Conservation (phyloP, 2,888 invertebrate species). For the Lepidocyrtoides sp. region DNA sequence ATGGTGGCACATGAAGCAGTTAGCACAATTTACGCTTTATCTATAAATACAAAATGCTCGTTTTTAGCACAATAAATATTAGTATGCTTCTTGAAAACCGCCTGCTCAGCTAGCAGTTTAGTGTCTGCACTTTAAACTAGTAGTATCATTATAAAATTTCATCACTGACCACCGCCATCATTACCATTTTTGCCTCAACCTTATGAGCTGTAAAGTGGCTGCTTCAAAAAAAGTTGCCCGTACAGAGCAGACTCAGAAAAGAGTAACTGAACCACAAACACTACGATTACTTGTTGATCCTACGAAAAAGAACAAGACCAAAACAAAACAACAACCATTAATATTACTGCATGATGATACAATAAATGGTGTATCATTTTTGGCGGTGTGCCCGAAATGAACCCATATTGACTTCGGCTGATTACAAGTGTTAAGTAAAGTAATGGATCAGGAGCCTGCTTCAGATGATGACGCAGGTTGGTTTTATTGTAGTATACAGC, state of each 20-base stretch:
- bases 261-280: slow-evolving; percentile 27
- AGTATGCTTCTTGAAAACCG: neutral
- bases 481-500: slow-evolving; percentile 49
- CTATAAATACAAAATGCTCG: slow-evolving; percentile 34
- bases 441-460: slow-evolving; percentile 75
- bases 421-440: slow-evolving; percentile 76
- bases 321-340: neutral
- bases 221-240: too few species aligned
- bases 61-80: slow-evolving; percentile 50
- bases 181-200: slow-evolving; percentile 14
- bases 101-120: slow-evolving; percentile 28
- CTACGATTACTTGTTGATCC: slow-evolving; percentile 34
- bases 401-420: slow-evolving; percentile 75
- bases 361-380: too few species aligned
- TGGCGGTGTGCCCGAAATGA: slow-evolving; percentile 36
- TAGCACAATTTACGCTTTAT: slow-evolving; percentile 67
- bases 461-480: slow-evolving; percentile 40
- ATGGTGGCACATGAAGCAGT: slow-evolving; percentile 66
- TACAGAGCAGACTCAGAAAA: too few species aligned
- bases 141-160: neutral
- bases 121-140: slow-evolving; percentile 37
- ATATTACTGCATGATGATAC: too few species aligned
- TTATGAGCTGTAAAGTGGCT: too few species aligned
- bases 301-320: neutral
- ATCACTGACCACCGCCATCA: slow-evolving; percentile 18